Base-by-base conservation (phyloP, 1,140 invertebrate genomes). In the Drosophila funebris region DNA sequence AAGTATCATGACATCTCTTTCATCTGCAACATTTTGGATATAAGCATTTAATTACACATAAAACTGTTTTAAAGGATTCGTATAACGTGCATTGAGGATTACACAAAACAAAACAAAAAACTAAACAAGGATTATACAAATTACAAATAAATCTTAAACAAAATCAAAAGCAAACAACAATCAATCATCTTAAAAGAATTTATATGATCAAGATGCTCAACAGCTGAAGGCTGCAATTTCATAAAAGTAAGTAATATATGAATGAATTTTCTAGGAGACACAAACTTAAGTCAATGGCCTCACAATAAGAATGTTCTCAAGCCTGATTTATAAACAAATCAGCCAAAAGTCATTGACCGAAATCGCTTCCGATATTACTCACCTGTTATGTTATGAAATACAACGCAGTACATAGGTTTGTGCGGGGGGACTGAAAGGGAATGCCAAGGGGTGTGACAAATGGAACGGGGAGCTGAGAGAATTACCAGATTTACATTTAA, bases 321-420 rank as follows among this genome's bases (percentile, higher is more conserved):
- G 68, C 61, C 78, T 81, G 62, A 73, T 64, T 82, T 88, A 88
- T 88, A 85, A 85, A 85, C 82, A 85, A 85, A 85, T 87, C 81
- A 85, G 81, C 50, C 64, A 88, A 78, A 71, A 85, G 82, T 85
- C 82, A 88, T 78, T 87, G 82, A 85, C 82, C 82, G 82, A 87
- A 88, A 63, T 85, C 83, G 82, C 87, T 85, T 87, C 83, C 83
- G 82, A 85, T 87, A 85, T 85, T 85, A 85, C 78, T 85, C 82
- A 85, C 83, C 83, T 85, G 82, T 85, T 85, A 85, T 85, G 82
- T 85, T 85, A 85, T 78, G 82, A 85, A 85, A 85, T 85, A 78
- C 79, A 81, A 72, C 78, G 73, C 66, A 63, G 68, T 72, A 72
- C 79, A 69, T 66, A 77, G 63, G 43, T 18, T 24, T 29, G 46